phyloP scores from a whole-genome alignment of 2,113 vertebrate genomes.

The Mixornis gularis region DNA sequence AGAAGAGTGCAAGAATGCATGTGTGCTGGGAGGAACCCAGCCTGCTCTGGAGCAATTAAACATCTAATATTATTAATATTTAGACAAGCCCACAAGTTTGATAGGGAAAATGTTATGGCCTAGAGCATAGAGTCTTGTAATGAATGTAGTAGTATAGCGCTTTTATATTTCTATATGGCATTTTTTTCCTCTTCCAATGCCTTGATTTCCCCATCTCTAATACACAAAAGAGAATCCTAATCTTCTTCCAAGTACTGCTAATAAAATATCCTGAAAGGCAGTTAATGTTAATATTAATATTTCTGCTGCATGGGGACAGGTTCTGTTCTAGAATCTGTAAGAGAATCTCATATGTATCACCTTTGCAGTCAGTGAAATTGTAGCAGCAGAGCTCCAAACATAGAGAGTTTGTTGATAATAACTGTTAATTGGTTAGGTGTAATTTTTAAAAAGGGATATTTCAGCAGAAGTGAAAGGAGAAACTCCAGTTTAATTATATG shows the following conservation, averaged over 20 bases:
- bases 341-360: not conserved
- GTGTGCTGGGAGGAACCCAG: not conserved
- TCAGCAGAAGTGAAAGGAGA: not conserved
- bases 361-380: not conserved
- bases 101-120: not conserved
- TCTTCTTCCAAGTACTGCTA: not conserved
- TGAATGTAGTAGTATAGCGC: not conserved
- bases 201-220: not conserved
- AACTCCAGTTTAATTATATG: not conserved
- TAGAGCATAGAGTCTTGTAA: not conserved
- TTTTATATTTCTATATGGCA: not conserved
- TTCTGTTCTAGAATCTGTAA: not conserved
- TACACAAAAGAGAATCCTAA: not conserved
- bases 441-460: not conserved
- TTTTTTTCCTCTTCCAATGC: not conserved
- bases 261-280: not conserved
- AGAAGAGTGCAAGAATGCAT: not conserved
- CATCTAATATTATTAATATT: not conserved
- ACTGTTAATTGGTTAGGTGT: not conserved
- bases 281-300: not conserved
- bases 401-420: not conserved
- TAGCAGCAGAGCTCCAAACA: not conserved
- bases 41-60: not conserved
- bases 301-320: not conserved
- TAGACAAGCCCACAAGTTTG: not conserved